Evolutionary conservation across 2,888 invertebrate species (phyloP).

Genomic region (Calameuta filiformis): DNA sequence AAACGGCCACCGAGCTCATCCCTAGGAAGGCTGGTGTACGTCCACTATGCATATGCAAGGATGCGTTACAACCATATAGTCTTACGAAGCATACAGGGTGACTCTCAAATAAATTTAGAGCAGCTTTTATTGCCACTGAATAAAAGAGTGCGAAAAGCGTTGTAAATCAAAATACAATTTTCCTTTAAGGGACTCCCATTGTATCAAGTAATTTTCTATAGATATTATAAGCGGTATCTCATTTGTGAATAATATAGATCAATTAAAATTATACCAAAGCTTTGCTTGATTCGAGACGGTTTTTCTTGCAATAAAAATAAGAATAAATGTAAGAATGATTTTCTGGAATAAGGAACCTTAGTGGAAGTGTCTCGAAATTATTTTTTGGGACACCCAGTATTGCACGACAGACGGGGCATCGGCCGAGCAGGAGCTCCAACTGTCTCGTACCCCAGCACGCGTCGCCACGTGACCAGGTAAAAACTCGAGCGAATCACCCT

Average conservation of each 20-base stretch:
- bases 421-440: conserved; percentile 33
- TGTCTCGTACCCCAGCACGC: conserved; percentile 14
- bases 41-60: background rate
- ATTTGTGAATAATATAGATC: background rate
- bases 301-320: background rate
- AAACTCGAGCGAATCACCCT: conserved; percentile 8
- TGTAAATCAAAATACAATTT: background rate
- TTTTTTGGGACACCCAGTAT: conserved; percentile 25
- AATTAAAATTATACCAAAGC: background rate
- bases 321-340: background rate
- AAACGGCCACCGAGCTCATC: background rate
- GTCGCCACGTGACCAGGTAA: conserved; percentile 51
- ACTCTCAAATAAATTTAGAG: background rate
- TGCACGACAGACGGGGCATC: conserved; percentile 37
- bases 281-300: background rate
- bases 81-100: background rate
- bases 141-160: background rate
- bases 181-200: background rate
- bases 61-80: background rate
- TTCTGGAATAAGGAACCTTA: background rate
- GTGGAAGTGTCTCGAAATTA: background rate
- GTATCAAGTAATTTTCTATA: background rate
- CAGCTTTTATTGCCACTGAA: background rate
- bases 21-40: background rate
- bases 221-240: background rate